Base-by-base conservation (phyloP, 1,140 invertebrate genomes). In the Ceratoteleas bidentatus region DNA sequence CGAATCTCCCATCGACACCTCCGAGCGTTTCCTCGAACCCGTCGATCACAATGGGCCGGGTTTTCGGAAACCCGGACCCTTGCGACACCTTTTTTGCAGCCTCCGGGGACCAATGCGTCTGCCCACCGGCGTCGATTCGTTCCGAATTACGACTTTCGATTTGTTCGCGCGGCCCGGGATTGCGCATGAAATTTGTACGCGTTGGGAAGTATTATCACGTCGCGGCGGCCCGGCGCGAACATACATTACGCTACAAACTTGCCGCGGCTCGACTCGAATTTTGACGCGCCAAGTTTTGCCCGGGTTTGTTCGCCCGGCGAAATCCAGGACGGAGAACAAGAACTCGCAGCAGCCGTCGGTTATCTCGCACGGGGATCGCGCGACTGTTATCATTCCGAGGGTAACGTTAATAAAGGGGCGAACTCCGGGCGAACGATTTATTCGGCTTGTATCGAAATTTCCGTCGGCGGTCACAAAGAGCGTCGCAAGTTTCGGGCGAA, bases 101-200 rank as follows among this genome's bases (percentile, higher is more conserved):
- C 62, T 38, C 62, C 6, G 38, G 72, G 72, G 72, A 68, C 38
- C 11, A 66, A 66, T 69, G 47, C 40, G 49, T 62, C 52, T 68
- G 61, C 50, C 56, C 43, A 10, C 11, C 43, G 52, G n/a, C 36
- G 24, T 57, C 74, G 74, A 77, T 77, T 77, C 64, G 58, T 76
- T 77, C 62, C 65, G 53, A 64, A 77, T 77, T 77, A 77, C 65
- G 56, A 57, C 47, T 69, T 69, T 77, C 74, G 74, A 77, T 77
- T 69, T 77, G 69, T 77, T 77, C 65, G 69, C 62, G 61, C 47
- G 52, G 49, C 43, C 36, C 13, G 52, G 65, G 52, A 62, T 69
- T 68, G 56, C 53, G 57, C 49, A 40, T 49, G 50, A 68, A 76
- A 76, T 68, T 68, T 60, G 64, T 57, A 69, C 57, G 33, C 62